A percentile compares a stretch with the other conserved stretches of the same genome.
Evolutionary conservation across 2,113 vertebrate species (phyloP).

Genomic region (Gymnorhina tibicen): DNA sequence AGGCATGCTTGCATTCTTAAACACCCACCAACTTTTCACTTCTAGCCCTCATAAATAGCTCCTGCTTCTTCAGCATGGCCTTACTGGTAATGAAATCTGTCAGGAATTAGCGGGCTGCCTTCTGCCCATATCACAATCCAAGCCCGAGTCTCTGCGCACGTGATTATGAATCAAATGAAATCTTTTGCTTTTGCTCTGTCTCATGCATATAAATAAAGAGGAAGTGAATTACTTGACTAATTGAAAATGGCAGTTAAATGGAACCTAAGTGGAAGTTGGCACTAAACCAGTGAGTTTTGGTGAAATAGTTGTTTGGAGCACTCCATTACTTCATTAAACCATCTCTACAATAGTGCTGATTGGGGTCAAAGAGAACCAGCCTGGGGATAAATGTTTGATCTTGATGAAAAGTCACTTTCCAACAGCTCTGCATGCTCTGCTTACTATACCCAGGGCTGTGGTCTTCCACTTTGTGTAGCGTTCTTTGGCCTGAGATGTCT

Average conservation of each 20-base stretch:
- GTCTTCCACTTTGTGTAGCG: background rate
- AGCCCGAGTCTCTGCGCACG: accelerated
- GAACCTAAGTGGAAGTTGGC: background rate
- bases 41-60: background rate
- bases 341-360: background rate
- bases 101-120: background rate
- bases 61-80: background rate
- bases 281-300: background rate
- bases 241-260: background rate
- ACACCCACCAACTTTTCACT: background rate
- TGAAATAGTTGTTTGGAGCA: background rate
- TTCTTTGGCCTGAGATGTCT: background rate
- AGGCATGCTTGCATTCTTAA: background rate
- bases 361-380: background rate
- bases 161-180: background rate
- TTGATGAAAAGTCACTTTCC: background rate
- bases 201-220: background rate
- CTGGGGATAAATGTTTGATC: background rate
- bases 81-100: background rate
- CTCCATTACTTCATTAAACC: background rate
- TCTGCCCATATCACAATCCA: background rate
- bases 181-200: background rate
- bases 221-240: background rate
- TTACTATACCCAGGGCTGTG: accelerated
- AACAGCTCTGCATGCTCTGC: background rate